Percentiles rank a stretch among this genome's conserved stretches.
These are phyloP conservation scores for Myrmecobius fasciatus DNA, from an alignment of 2,113 vertebrate species.

Conservation along the genomic window DNA sequence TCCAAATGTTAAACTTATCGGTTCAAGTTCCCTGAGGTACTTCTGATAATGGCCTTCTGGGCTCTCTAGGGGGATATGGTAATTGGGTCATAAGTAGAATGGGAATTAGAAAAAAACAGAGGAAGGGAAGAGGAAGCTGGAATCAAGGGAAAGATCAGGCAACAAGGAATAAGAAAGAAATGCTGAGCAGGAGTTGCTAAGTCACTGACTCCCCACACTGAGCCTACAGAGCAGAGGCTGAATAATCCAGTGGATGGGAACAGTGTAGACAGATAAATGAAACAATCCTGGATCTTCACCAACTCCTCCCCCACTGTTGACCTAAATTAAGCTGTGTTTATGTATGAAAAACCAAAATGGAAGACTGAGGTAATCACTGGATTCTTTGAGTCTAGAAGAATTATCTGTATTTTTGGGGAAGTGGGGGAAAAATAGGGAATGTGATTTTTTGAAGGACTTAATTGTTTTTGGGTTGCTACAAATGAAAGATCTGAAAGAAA, in stretches of 20 bases:
- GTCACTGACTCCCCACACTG: neutral
- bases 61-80: slow-evolving; percentile 12
- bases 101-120: slow-evolving; percentile 47
- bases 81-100: slow-evolving; percentile 61
- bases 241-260: neutral
- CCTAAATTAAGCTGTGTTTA: neutral
- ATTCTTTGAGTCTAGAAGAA: neutral
- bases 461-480: neutral
- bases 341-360: neutral
- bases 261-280: neutral
- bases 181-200: slow-evolving; percentile 13
- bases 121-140: slow-evolving; percentile 38
- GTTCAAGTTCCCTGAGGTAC: slow-evolving; percentile 58
- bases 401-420: neutral
- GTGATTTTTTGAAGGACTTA: neutral
- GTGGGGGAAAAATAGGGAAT: neutral
- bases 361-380: neutral
- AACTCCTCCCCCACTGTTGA: neutral
- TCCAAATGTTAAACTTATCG: slow-evolving; percentile 76
- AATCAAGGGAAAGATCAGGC: slow-evolving; percentile 25
- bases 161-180: slow-evolving; percentile 11
- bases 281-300: neutral
- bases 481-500: neutral
- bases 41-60: slow-evolving; percentile 59
- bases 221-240: slow-evolving; percentile 10